Evolutionary conservation across 2,113 vertebrate species (phyloP).

Genomic region (Psephotus haematonotus): DNA sequence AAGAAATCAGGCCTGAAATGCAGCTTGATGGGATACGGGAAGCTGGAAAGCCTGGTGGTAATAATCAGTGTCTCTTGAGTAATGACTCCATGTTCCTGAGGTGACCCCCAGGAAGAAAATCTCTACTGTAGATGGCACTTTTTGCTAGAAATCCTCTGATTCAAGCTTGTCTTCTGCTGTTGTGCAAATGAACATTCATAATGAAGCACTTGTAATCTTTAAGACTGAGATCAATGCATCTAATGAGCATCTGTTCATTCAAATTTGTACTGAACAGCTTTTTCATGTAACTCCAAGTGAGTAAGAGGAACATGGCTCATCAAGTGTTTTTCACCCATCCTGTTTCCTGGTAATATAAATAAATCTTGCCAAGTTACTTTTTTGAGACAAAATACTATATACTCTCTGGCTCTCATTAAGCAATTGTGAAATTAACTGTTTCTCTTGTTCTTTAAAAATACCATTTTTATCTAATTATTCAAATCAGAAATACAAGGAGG

Average conservation of each 20-base stretch:
- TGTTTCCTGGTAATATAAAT: background rate
- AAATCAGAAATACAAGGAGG: background rate
- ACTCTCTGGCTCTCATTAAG: background rate
- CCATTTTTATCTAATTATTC: background rate
- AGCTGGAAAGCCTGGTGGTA: background rate
- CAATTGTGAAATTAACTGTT: background rate
- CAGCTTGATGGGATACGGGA: rapidly evolving
- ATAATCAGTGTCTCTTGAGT: background rate
- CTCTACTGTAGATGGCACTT: background rate
- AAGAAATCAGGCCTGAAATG: background rate
- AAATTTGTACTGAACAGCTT: background rate
- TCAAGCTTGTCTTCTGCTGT: background rate
- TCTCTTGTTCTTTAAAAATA: background rate
- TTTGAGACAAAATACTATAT: background rate
- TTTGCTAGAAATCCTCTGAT: background rate
- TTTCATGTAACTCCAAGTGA: background rate
- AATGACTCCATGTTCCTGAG: background rate
- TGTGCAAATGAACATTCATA: background rate
- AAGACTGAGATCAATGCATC: background rate
- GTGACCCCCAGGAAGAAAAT: background rate
- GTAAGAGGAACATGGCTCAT: background rate
- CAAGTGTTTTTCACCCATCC: background rate
- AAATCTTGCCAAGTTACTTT: background rate
- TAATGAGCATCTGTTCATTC: background rate
- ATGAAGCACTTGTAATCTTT: background rate